Percentiles rank a stretch among this genome's conserved stretches.
These are phyloP conservation scores for Augochlorella aurata DNA, from an alignment of 2,888 invertebrate genomes.

Conservation along the genomic window DNA sequence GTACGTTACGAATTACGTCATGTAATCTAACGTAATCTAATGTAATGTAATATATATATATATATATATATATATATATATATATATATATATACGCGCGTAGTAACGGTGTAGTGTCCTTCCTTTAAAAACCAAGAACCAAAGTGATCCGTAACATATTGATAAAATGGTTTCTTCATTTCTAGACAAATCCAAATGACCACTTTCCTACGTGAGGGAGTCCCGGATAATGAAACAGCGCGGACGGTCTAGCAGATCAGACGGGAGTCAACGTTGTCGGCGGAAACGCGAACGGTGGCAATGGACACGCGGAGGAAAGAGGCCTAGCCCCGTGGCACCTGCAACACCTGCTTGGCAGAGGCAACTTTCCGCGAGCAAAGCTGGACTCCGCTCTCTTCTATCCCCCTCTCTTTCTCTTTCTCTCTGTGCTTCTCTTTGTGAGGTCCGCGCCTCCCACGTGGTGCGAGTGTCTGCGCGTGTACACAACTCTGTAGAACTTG, in stretches of 20 bases:
- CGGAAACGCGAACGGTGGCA: slow-evolving; percentile 35
- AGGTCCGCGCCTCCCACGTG: slow-evolving; percentile 60
- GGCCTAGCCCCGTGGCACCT: slow-evolving; percentile 62
- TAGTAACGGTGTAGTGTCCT: too few species aligned
- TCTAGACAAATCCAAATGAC: too few species aligned
- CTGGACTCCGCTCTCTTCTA: slow-evolving; percentile 23
- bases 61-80: too few species aligned
- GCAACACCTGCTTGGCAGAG: slow-evolving; percentile 69
- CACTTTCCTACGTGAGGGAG: too few species aligned
- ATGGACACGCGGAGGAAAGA: slow-evolving; percentile 25
- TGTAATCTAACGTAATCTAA: too few species aligned
- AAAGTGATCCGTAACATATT: too few species aligned
- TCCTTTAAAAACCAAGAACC: too few species aligned
- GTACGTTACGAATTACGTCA: too few species aligned
- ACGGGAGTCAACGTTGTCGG: slow-evolving; percentile 25
- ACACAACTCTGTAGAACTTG: slow-evolving; percentile 1
- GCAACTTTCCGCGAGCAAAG: slow-evolving; percentile 60
- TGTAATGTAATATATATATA: too few species aligned
- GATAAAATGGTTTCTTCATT: too few species aligned
- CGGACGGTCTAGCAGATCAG: not conserved
- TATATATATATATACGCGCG: too few species aligned
- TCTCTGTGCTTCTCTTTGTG: slow-evolving; percentile 51
- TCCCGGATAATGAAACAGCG: not conserved
- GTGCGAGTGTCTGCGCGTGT: slow-evolving; percentile 30
- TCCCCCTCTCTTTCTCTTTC: not conserved